Conservation (phyloP, 2,797 vertebrate genomes). For the Anableps anableps region DNA sequence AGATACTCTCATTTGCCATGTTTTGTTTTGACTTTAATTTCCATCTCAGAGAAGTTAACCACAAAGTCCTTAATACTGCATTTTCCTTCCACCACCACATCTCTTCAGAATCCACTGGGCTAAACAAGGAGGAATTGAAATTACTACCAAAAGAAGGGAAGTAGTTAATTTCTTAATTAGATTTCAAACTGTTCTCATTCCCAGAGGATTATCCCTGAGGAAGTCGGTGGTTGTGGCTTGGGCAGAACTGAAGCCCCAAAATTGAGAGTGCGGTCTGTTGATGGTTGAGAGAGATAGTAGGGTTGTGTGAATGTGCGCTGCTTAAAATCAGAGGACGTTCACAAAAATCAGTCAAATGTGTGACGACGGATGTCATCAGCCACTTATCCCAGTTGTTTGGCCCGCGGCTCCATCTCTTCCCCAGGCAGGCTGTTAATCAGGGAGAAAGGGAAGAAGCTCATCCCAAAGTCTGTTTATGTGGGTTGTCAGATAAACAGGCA, state of each 20-base stretch:
- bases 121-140: conserved; percentile 50
- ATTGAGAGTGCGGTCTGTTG: conserved; percentile 59
- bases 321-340: conserved; percentile 12
- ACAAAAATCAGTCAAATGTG: conserved; percentile 57
- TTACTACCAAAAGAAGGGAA: conserved; percentile 65
- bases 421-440: conserved; percentile 59
- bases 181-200: conserved; percentile 65
- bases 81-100: conserved; percentile 39
- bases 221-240: conserved; percentile 71
- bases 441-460: conserved; percentile 40
- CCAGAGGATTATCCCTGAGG: conserved; percentile 60
- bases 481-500: conserved; percentile 27
- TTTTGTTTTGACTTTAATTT: conserved; percentile 22
- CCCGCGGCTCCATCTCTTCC: conserved; percentile 32
- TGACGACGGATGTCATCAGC: conserved; percentile 62
- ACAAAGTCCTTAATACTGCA: conserved; percentile 29
- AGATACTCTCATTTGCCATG: not conserved
- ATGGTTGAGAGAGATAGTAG: conserved; percentile 58
- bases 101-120: conserved; percentile 55
- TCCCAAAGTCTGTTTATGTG: conserved; percentile 57
- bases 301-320: conserved; percentile 33
- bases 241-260: conserved; percentile 45
- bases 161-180: conserved; percentile 74
- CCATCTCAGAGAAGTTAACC: conserved; percentile 27
- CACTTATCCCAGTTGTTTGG: conserved; percentile 56